These are phyloP conservation scores for Yponomeuta sedellus DNA, from an alignment of 2,888 invertebrate species.

Conservation along the genomic window DNA sequence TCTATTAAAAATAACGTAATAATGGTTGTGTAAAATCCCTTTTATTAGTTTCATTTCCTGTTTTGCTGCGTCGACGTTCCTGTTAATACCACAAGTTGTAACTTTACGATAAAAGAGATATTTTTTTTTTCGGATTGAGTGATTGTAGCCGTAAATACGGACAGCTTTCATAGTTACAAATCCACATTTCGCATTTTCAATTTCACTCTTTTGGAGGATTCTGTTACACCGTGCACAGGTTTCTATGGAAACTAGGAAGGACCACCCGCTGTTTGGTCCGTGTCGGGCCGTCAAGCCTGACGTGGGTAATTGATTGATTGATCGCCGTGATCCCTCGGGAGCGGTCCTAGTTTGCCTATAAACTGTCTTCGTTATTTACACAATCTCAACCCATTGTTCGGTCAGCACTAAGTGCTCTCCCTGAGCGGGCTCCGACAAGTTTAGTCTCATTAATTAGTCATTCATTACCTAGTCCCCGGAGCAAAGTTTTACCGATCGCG, in stretches of 20 bases:
- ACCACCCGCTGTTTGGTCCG: not conserved
- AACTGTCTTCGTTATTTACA: not conserved
- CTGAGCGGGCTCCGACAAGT: not conserved
- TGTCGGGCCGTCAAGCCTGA: not conserved
- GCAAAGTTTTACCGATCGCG: not conserved
- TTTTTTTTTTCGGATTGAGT: no score
- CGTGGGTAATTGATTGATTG: not conserved
- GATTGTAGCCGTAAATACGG: no score
- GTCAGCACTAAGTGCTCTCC: not conserved
- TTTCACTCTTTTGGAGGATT: no score
- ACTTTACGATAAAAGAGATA: no score
- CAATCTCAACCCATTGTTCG: not conserved
- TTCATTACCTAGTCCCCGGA: constrained; percentile 7
- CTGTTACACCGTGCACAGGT: not conserved
- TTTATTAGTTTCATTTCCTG: no score
- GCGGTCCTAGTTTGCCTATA: not conserved
- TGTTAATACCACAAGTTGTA: no score
- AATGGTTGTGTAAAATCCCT: no score
- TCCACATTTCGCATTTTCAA: no score
- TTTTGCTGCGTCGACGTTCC: no score
- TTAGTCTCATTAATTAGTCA: constrained; percentile 6
- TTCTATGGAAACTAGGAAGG: not conserved
- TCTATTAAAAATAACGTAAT: no score
- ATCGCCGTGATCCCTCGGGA: not conserved
- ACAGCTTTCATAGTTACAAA: no score